These are phyloP conservation scores for Podarcis cretensis DNA, from an alignment of 2,113 vertebrate species.

Conservation along the genomic window DNA sequence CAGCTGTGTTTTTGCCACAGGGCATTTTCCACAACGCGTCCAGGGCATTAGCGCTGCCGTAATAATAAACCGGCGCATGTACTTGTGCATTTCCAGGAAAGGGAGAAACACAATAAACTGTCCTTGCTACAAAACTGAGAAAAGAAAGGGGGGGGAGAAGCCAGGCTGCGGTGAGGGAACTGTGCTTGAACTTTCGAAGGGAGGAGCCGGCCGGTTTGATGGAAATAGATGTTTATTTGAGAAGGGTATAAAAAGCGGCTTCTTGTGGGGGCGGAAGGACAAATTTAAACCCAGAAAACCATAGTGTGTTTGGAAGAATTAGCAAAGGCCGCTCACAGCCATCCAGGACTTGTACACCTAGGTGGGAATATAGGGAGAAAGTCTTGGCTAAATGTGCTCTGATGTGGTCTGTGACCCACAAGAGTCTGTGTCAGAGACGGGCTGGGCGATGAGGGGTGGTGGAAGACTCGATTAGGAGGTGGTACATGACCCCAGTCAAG, in stretches of 20 bases:
- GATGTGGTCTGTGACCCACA: background rate
- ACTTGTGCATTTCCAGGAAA: background rate
- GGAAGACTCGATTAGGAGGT: too few species aligned
- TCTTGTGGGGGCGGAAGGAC: background rate
- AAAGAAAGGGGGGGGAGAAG: background rate
- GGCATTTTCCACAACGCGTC: background rate
- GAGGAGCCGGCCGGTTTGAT: constrained; percentile 15
- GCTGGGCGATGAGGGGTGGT: too few species aligned
- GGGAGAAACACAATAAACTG: background rate
- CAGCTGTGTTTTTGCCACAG: background rate
- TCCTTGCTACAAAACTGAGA: background rate
- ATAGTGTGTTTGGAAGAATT: background rate
- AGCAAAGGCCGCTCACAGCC: background rate
- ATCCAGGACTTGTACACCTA: background rate
- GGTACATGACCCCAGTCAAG: too few species aligned
- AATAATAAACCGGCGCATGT: background rate
- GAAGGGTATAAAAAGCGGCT: background rate
- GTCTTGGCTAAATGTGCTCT: background rate
- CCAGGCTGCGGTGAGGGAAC: background rate
- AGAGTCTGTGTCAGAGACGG: background rate
- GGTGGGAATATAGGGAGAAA: too few species aligned
- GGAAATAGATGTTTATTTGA: background rate
- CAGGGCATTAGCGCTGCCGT: background rate
- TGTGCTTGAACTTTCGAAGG: constrained; percentile 6
- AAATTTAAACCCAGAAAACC: background rate